Evolutionary conservation across 2,888 invertebrate species (phyloP).

Genomic region (Drosophila vallismaia): DNA sequence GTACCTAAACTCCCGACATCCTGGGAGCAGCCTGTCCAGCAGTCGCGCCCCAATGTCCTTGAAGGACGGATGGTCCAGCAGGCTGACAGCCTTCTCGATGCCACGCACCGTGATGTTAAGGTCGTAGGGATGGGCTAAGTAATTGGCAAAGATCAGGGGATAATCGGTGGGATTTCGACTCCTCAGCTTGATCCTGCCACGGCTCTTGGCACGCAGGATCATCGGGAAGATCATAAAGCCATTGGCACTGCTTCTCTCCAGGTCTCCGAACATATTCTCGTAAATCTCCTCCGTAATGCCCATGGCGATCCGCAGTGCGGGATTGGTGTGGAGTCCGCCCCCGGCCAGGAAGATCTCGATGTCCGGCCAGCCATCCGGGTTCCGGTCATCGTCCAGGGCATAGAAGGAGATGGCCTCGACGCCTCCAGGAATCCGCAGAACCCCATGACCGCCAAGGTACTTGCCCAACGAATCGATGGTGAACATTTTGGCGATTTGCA

Average conservation of each 20-base stretch:
- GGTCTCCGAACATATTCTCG: constrained; percentile 82
- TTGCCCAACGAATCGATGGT: constrained; percentile 51
- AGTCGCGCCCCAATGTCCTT: constrained; percentile 85
- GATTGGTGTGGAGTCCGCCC: constrained; percentile 83
- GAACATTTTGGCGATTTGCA: constrained; percentile 63
- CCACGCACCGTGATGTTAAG: constrained; percentile 86
- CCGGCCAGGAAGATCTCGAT: constrained; percentile 88
- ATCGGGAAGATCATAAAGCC: constrained; percentile 86
- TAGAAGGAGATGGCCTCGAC: constrained; percentile 87
- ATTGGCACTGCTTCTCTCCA: constrained; percentile 72
- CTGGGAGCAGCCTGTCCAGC: constrained; percentile 85
- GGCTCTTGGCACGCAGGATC: constrained; percentile 88
- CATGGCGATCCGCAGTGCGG: constrained; percentile 79
- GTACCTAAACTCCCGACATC: constrained; percentile 85
- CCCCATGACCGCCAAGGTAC: constrained; percentile 79
- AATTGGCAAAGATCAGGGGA: constrained; percentile 89
- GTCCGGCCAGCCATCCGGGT: constrained; percentile 85
- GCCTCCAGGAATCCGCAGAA: constrained; percentile 85
- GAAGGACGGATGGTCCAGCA: constrained; percentile 85
- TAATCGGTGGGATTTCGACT: constrained; percentile 87
- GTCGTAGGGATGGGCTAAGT: constrained; percentile 87
- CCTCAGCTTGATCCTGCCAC: constrained; percentile 87
- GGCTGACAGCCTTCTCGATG: constrained; percentile 85
- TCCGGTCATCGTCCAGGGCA: constrained; percentile 84
- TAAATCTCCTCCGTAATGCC: constrained; percentile 84